Evolutionary conservation across 2,113 vertebrate genomes (phyloP).

Genomic region (Embiotoca jacksoni): DNA sequence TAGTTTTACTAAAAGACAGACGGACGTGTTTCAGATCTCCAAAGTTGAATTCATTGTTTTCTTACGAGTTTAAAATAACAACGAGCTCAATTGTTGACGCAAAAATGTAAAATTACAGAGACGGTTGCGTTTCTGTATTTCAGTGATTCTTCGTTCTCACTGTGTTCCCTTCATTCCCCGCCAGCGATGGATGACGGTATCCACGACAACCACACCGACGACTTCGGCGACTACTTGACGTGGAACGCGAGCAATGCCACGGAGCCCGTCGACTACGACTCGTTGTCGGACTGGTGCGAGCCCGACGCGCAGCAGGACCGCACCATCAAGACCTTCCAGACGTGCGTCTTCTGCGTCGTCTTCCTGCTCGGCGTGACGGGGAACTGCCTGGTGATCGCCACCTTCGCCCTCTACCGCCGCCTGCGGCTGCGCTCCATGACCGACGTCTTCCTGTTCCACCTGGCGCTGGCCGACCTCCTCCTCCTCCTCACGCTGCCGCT

Average conservation of each 20-base stretch:
- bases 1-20: no score
- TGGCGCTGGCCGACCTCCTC: constrained; percentile 91
- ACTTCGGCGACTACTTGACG: neutral
- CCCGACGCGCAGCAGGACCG: constrained; percentile 71
- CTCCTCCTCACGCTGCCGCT: constrained; percentile 90
- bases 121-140: no score
- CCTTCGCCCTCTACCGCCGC: constrained; percentile 83
- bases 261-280: fast-evolving
- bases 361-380: constrained; percentile 86
- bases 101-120: no score
- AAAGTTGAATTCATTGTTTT: no score
- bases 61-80: no score
- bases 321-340: constrained; percentile 85
- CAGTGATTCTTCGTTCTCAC: no score
- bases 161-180: neutral
- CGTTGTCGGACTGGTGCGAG: constrained; percentile 76
- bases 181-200: neutral
- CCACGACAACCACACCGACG: neutral
- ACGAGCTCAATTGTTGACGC: no score
- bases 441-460: constrained; percentile 89
- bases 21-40: no score
- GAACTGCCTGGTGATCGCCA: constrained; percentile 91
- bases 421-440: constrained; percentile 84
- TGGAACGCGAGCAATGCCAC: fast-evolving
- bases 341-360: constrained; percentile 82